Evolutionary conservation across 2,888 invertebrate genomes (phyloP), one percentile per base, ranked within the genome.

Genomic region (Amblyjoppa proteus): DNA sequence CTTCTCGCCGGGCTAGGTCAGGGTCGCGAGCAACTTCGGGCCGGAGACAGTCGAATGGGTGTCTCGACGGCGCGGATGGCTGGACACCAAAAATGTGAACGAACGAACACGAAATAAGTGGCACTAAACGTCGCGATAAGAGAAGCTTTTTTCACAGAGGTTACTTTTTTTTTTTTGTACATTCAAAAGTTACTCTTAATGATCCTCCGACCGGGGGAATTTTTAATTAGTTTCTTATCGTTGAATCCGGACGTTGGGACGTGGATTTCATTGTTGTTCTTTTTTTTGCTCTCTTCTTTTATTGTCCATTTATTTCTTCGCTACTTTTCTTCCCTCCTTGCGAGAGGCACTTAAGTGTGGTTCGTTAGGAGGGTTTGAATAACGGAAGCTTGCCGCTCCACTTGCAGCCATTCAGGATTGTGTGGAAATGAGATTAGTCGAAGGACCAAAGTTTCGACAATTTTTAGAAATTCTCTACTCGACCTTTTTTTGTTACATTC

Each of bases 181-280:
- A 38, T 56, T 51, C n/a, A 31, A 45, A 53, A 64, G 64, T 49
- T 25, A 51, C 66, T 73, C 64, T 84, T 68, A 76, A 80, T 75
- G 76, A 51, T 71, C 25, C 66, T 80, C 66, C 25, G 45, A 38
- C 28, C 34, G 25, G 45, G 66, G 68, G 68, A 80, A 73, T 84
- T 84, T 84, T 84, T 81, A 84, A 84, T 84, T 81, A 84, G 71
- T 81, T 84, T 81, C 84, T 81, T 84, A 81, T 84, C 84, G 51
- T 76, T 51, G 71, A 81, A 76, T 81, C 71, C 31, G 51, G 28
- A 7, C 74, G 49, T 31, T 25, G 74, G n/a, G 61, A 74, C 61
- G 66, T 58, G 71, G 41, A 68, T 41, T 51, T 49, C n/a, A 53
- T 64, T 70, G n/a, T 66, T 61, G 66, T 68, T 25, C 16, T 9